phyloP scores from a whole-genome alignment of 1,140 invertebrate species.

The Meteorus sp. region DNA sequence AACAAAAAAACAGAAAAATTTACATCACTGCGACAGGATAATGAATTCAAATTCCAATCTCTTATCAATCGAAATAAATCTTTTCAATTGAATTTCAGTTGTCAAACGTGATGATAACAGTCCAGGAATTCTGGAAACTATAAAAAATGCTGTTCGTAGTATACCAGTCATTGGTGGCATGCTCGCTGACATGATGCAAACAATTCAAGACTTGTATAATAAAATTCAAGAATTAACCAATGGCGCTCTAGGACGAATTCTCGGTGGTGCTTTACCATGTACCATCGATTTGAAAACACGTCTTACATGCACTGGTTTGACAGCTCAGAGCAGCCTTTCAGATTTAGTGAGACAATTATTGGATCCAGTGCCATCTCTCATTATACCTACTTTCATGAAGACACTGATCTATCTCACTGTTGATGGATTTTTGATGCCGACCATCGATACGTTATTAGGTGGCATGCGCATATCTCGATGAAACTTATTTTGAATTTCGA shows the following conservation, averaged over 20 bases:
- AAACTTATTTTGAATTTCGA: not conserved
- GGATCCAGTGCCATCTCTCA: slow-evolving; percentile 15
- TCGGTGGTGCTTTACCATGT: slow-evolving; percentile 33
- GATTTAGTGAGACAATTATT: not conserved
- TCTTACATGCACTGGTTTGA: slow-evolving; percentile 17
- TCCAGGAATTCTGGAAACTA: not conserved
- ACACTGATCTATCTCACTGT: not conserved
- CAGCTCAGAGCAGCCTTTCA: slow-evolving; percentile 11
- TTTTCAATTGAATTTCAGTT: slow-evolving; percentile 7
- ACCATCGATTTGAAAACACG: not conserved
- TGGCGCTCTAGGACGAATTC: slow-evolving; percentile 20
- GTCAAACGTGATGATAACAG: not conserved
- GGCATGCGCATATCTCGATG: slow-evolving; percentile 1
- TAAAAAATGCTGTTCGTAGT: too few relatives aligned
- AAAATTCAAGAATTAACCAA: slow-evolving; percentile 13
- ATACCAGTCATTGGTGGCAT: slow-evolving; percentile 16
- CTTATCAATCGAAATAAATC: not conserved
- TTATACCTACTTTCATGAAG: slow-evolving; percentile 28
- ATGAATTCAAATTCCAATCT: not conserved
- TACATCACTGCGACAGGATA: not conserved
- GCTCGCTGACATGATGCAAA: not conserved
- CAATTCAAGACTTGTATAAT: not conserved
- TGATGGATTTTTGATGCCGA: slow-evolving; percentile 6
- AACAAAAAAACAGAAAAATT: not conserved
- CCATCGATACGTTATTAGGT: slow-evolving; percentile 25